Evolutionary conservation across 2,888 invertebrate species (phyloP).

Genomic region (Embidobia sp.): DNA sequence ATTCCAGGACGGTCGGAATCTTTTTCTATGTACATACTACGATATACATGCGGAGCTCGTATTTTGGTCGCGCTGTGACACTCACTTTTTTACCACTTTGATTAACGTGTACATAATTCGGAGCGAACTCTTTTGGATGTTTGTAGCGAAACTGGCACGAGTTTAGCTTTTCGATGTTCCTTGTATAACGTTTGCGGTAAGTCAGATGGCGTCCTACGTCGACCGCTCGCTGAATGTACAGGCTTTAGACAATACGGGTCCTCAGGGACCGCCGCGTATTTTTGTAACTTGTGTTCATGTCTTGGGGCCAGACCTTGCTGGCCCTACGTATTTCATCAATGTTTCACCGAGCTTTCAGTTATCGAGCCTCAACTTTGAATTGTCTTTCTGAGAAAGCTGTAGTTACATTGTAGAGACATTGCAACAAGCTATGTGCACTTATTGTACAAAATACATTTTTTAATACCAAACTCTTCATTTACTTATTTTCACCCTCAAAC

Average conservation of each 20-base stretch:
- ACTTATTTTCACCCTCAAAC: neutral
- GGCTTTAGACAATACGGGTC: slow-evolving; percentile 53
- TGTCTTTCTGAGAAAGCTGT: slow-evolving; percentile 42
- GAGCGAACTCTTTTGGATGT: slow-evolving; percentile 47
- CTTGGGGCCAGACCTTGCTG: too few relatives aligned
- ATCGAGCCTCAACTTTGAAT: slow-evolving; percentile 24
- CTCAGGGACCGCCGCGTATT: neutral
- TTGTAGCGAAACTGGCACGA: slow-evolving; percentile 62
- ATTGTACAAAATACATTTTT: slow-evolving; percentile 63
- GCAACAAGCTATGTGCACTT: slow-evolving; percentile 56
- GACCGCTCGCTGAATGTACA: slow-evolving; percentile 60
- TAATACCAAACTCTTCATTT: slow-evolving; percentile 25
- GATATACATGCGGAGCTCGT: slow-evolving; percentile 21
- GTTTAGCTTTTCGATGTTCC: slow-evolving; percentile 72
- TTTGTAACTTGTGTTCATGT: slow-evolving; percentile 1
- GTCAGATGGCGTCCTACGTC: slow-evolving; percentile 33
- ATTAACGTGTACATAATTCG: slow-evolving; percentile 73
- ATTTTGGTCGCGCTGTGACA: slow-evolving; percentile 57
- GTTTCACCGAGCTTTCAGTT: slow-evolving; percentile 14
- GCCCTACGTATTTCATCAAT: slow-evolving; percentile 16
- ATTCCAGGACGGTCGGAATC: slow-evolving; percentile 23
- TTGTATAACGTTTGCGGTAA: slow-evolving; percentile 49
- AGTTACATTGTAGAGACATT: slow-evolving; percentile 46
- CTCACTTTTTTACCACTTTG: slow-evolving; percentile 64
- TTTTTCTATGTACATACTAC: slow-evolving; percentile 38